Base-by-base conservation (phyloP, 2,797 vertebrate genomes). In the Pipistrellus nathusii region DNA sequence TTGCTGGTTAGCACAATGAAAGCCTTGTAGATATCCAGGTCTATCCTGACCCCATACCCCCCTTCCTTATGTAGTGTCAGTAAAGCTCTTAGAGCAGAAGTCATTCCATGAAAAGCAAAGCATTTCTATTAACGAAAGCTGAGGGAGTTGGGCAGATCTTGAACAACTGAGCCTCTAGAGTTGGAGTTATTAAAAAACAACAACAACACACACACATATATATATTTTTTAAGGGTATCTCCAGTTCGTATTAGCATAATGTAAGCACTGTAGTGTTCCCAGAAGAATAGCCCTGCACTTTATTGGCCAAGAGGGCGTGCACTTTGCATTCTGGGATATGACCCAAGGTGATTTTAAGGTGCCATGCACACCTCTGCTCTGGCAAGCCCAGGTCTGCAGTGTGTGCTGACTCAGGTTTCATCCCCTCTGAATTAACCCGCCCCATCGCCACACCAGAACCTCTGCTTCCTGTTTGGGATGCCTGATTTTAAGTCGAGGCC, bases 151-250 rank as follows among this genome's bases (percentile, higher is more conserved):
- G 71, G 32, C 13, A 64, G 57, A 48, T 5, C 68, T 71, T 12
- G 8, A 86, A 91, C 82, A 94, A 77, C 38, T 30, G 6, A 55
- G 41, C 55, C 77, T 90, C 85, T 85, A 59, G 64, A 77, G 75
- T 32, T 66, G 53, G 18, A 78, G 30, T 73, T 38, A 48, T 32
- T 88, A 32, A 51, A 59, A 59, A 27, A 57, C 5, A 53, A 41
- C 38, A 44, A 2, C 44, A 44, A 44, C 44, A 44, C n/a, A n/a
- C n/a, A 44, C 51, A 57, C 55, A 64, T 44, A 64, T 23, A 1
- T 23, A 0, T 32, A 8, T 23, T 83, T 66, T 66, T 91, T 75
- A 90, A 73, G 46, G 27, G 14, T 44, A 23, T 90, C 53, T 73
- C 81, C 46, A 62, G 53, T 81, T 68, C 27, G 9, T 35, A 21